Percentiles rank a stretch among this genome's conserved stretches.
Conservation (phyloP, 92 coral and sea anemone genomes). For the Scolanthus callimorphus region DNA sequence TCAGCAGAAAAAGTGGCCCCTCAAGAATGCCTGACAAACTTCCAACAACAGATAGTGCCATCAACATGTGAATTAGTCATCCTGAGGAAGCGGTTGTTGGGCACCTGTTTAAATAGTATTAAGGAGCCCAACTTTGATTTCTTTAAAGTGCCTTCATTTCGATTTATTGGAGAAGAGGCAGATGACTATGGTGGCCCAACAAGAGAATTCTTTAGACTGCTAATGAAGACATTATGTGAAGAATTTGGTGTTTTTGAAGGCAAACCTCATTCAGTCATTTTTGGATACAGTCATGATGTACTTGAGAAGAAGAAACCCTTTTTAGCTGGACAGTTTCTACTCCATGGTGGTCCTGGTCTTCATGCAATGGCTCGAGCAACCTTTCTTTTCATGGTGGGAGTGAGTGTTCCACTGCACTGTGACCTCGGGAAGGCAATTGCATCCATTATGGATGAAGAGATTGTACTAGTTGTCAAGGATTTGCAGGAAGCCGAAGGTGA, state of each 20-base stretch:
- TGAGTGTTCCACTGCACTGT: slow-evolving; percentile 14
- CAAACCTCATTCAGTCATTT: slow-evolving; percentile 11
- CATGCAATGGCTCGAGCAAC: too few relatives aligned
- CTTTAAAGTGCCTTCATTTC: slow-evolving; percentile 29
- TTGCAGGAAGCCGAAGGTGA: slow-evolving; percentile 12
- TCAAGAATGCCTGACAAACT: slow-evolving; percentile 21
- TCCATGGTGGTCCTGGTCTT: slow-evolving; percentile 45
- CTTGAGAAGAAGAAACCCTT: slow-evolving; percentile 32
- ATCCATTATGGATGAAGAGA: slow-evolving; percentile 11
- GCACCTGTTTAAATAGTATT: slow-evolving; percentile 34
- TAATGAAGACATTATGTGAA: slow-evolving; percentile 20
- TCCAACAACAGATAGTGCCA: slow-evolving; percentile 15
- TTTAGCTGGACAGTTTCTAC: slow-evolving; percentile 38
- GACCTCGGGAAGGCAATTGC: slow-evolving; percentile 14
- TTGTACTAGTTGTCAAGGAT: slow-evolving; percentile 7
- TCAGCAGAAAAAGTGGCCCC: slow-evolving; percentile 25
- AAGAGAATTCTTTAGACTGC: slow-evolving; percentile 40
- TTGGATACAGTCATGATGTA: too few relatives aligned
- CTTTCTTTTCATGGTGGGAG: not conserved
- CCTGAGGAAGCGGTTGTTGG: slow-evolving; percentile 36
- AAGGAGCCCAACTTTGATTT: slow-evolving; percentile 39
- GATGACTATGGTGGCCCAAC: slow-evolving; percentile 36
- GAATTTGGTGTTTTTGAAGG: slow-evolving; percentile 50
- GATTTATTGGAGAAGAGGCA: slow-evolving; percentile 36
- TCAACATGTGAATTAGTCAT: slow-evolving; percentile 31